Conservation (phyloP, 2,888 invertebrate genomes). For the Pterostichus madidus region DNA sequence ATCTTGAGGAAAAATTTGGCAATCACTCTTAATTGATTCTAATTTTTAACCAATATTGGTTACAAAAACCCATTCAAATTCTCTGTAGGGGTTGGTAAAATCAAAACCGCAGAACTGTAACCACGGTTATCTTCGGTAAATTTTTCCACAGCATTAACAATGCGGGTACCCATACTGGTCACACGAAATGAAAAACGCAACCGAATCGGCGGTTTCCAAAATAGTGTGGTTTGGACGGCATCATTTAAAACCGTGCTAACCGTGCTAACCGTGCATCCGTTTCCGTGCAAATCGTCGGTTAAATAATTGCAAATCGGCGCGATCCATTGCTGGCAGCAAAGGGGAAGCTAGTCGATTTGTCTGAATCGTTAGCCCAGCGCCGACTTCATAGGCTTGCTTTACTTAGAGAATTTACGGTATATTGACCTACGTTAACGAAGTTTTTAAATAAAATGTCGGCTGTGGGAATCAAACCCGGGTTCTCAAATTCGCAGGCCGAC, state of each 20-base stretch:
- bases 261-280: slow-evolving; percentile 21
- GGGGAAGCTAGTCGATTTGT: slow-evolving; percentile 53
- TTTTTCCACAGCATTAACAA: slow-evolving; percentile 9
- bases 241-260: slow-evolving; percentile 53
- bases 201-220: slow-evolving; percentile 43
- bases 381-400: too few relatives aligned
- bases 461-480: too few relatives aligned
- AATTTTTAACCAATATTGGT: too few relatives aligned
- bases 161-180: slow-evolving; percentile 25
- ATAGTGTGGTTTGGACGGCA: slow-evolving; percentile 15
- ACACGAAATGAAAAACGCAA: slow-evolving; percentile 48
- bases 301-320: slow-evolving; percentile 58
- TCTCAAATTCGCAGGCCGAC: too few relatives aligned
- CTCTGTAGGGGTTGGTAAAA: too few relatives aligned
- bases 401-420: too few relatives aligned
- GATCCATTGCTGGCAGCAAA: slow-evolving; percentile 54
- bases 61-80: too few relatives aligned
- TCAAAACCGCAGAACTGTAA: slow-evolving; percentile 2
- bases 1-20: too few relatives aligned
- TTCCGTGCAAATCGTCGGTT: slow-evolving; percentile 24
- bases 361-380: slow-evolving; percentile 26
- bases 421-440: too few relatives aligned
- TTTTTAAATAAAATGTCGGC: too few relatives aligned
- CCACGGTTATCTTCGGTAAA: slow-evolving; percentile 3
- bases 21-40: too few relatives aligned